These are phyloP conservation scores for Eulemur coronatus DNA, from an alignment of 2,797 vertebrate genomes.

Conservation along the genomic window DNA sequence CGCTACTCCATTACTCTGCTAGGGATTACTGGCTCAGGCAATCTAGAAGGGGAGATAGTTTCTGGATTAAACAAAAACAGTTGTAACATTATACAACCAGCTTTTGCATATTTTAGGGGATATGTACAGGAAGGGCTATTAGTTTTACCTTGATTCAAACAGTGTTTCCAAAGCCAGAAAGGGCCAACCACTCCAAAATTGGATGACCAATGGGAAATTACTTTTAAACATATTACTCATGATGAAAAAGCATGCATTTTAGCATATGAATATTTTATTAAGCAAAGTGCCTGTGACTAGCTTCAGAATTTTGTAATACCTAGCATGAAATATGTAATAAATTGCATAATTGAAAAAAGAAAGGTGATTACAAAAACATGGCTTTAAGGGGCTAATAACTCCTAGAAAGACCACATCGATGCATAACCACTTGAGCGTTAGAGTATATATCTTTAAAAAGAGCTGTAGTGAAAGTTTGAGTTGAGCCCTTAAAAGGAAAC, in stretches of 20 bases:
- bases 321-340: constrained; percentile 55
- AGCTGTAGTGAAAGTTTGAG: neutral
- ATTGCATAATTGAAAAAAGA: constrained; percentile 61
- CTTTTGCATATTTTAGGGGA: constrained; percentile 20
- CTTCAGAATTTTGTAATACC: constrained; percentile 54
- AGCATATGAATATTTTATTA: constrained; percentile 67
- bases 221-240: constrained; percentile 40
- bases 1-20: neutral
- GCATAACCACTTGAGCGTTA: neutral
- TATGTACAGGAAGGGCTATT: neutral
- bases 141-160: neutral
- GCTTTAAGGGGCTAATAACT: constrained; percentile 34
- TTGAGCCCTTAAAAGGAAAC: constrained; percentile 25
- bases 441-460: neutral
- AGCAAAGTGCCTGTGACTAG: constrained; percentile 46
- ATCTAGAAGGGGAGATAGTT: neutral
- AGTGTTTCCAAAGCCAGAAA: constrained; percentile 30
- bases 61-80: neutral
- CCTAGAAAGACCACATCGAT: neutral
- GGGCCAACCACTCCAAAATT: neutral
- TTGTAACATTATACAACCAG: neutral
- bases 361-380: constrained; percentile 42
- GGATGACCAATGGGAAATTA: constrained; percentile 45
- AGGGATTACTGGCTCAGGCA: neutral
- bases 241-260: constrained; percentile 60